Evolutionary conservation across 1,140 invertebrate genomes (phyloP), one percentile per base, ranked within the genome.

Genomic region (Procambarus virginalis): DNA sequence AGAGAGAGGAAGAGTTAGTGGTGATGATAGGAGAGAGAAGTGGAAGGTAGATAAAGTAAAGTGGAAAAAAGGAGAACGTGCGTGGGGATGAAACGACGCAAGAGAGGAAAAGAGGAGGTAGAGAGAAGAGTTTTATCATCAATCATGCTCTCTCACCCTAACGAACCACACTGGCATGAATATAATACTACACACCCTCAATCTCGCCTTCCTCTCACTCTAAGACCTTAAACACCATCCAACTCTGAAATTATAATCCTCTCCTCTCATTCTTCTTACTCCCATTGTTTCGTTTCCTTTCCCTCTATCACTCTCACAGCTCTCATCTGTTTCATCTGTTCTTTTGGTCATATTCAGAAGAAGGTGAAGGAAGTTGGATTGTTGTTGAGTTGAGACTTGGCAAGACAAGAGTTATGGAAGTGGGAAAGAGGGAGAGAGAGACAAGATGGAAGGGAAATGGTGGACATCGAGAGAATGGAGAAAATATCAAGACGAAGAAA

Each of bases 391-490:
- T 20, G 20, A 45, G 49, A 45, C 34, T 34, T 68, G 64, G 46
- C 20, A 51, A n/a, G n/a, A n/a, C n/a, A 0, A 55, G 51, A 68
- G n/a, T 45, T 9, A 68, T 58, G 22, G 78, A 80, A 49, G n/a
- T n/a, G 55, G 78, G 55, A 49, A 80, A 80, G 78, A 80, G 48
- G 55, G 78, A 3, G 78, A 80, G 78, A 55, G 48, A 55, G 78
- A 80, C 34, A 34, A 22, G 4, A 22, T n/a, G 78, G 78, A 55
- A 49, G 22, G 48, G n/a, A 49, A 58, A 49, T 10, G 78, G n/a
- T 48, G 22, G 78, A 49, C 34, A 58, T 12, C 9, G 0, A 34
- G 5, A 22, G 46, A 22, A 20, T 48, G 55, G 78, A 80, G 48
- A 80, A 48, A 49, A 45, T 46, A 34, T 20, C 34, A 45, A n/a